phyloP scores from a whole-genome alignment of 2,797 vertebrate genomes.

The Enteromius viviparus region DNA sequence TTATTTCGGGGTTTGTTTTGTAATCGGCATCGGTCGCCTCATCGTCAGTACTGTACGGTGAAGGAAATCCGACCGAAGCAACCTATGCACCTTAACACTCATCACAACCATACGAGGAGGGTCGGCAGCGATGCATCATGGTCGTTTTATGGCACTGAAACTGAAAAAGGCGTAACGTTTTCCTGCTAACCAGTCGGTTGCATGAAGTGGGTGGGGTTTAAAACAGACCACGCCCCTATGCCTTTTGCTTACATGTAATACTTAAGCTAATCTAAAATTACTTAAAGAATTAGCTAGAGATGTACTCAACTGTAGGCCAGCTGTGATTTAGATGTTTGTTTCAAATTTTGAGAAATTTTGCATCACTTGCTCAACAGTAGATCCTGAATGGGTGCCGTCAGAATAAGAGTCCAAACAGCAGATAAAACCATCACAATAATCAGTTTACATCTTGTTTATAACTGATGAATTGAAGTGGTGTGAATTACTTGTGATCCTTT shows the following conservation, averaged over 20 bases:
- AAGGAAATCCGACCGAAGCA: conserved; percentile 56
- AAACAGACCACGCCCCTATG: background rate
- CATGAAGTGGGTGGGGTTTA: background rate
- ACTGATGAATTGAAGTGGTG: background rate
- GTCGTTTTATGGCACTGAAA: conserved; percentile 69
- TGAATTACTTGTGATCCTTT: background rate
- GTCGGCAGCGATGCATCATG: conserved; percentile 34
- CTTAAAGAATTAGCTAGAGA: background rate
- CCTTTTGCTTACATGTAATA: background rate
- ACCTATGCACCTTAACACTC: conserved; percentile 69
- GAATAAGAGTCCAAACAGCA: background rate
- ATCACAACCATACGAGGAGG: conserved; percentile 35
- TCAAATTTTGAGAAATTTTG: background rate
- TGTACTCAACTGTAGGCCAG: background rate
- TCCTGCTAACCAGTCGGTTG: conserved; percentile 16
- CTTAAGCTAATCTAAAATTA: background rate
- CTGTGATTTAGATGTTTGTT: background rate
- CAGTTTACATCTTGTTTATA: background rate
- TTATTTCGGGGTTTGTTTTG: conserved; percentile 44
- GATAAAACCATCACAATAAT: background rate
- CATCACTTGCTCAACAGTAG: background rate
- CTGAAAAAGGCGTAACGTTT: conserved; percentile 35
- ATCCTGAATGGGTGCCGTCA: background rate
- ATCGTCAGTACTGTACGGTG: conserved; percentile 64
- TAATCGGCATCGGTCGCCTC: conserved; percentile 46